Evolutionary conservation across 2,797 vertebrate genomes (phyloP).

Genomic region (Clarias platycephalus): DNA sequence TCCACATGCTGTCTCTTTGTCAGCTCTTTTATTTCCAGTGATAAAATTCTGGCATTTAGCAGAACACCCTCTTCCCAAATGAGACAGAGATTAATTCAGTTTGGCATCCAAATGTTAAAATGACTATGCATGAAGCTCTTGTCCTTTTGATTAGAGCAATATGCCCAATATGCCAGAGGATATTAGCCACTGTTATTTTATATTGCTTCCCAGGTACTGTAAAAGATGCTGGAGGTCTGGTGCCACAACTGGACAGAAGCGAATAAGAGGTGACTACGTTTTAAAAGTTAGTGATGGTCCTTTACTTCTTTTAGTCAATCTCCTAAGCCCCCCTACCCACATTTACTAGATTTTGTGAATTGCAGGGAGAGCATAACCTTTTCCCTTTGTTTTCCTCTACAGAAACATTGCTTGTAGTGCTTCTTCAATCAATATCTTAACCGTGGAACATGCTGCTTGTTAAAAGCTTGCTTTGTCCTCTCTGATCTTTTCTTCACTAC

Average conservation of each 20-base stretch:
- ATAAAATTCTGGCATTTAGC: slow-evolving; percentile 78
- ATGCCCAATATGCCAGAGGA: slow-evolving; percentile 56
- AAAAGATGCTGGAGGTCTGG: slow-evolving; percentile 40
- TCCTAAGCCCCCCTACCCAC: neutral
- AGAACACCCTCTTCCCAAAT: slow-evolving; percentile 67
- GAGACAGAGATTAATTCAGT: slow-evolving; percentile 68
- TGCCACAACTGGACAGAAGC: slow-evolving; percentile 23
- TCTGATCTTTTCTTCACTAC: slow-evolving; percentile 46
- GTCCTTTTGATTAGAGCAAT: slow-evolving; percentile 59
- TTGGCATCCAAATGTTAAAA: slow-evolving; percentile 67
- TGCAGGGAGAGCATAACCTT: slow-evolving; percentile 47
- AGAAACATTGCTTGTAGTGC: slow-evolving; percentile 43
- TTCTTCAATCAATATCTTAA: slow-evolving; percentile 58
- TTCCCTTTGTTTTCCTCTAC: slow-evolving; percentile 43
- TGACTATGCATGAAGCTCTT: slow-evolving; percentile 62
- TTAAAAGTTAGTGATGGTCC: slow-evolving; percentile 64
- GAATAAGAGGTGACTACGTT: slow-evolving; percentile 63
- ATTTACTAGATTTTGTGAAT: slow-evolving; percentile 50
- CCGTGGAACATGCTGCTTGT: slow-evolving; percentile 49
- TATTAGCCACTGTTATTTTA: slow-evolving; percentile 63
- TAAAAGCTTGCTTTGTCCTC: slow-evolving; percentile 53
- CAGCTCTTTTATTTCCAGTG: slow-evolving; percentile 70
- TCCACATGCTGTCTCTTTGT: slow-evolving; percentile 62
- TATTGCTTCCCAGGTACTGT: slow-evolving; percentile 57
- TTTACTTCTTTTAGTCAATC: slow-evolving; percentile 60